phyloP scores from a whole-genome alignment of 2,113 vertebrate genomes.

The Bothrops jararaca region DNA sequence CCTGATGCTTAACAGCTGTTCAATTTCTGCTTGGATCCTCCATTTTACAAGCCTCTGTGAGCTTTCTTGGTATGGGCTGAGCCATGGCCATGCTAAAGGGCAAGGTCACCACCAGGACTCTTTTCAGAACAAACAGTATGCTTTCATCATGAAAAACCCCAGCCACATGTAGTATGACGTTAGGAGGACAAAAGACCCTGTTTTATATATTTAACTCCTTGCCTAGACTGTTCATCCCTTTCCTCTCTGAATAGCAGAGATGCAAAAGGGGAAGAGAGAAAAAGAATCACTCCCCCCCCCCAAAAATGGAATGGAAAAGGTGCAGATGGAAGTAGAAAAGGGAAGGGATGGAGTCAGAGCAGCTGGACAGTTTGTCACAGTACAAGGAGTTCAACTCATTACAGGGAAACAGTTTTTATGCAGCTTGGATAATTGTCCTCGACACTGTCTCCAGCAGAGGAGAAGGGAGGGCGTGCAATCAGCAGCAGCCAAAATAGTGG shows the following conservation, averaged over 20 bases:
- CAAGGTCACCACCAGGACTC: background rate
- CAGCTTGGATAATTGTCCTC: conserved; percentile 20
- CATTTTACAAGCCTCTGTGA: background rate
- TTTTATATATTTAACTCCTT: conserved; percentile 21
- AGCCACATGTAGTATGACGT: too few relatives aligned
- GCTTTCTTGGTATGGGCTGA: background rate
- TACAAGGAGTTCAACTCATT: conserved; percentile 5
- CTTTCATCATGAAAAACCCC: background rate
- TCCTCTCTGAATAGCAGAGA: background rate
- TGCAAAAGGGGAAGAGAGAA: background rate
- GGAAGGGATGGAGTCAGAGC: conserved; percentile 14
- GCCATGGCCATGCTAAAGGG: background rate
- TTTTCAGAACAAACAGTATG: background rate
- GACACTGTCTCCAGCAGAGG: background rate
- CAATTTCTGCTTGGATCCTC: background rate
- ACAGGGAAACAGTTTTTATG: conserved; percentile 43
- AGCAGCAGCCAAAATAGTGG: background rate
- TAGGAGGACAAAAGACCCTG: background rate
- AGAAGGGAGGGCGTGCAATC: conserved; percentile 8
- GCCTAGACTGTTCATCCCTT: background rate
- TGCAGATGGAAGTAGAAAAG: conserved; percentile 24
- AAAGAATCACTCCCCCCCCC: background rate
- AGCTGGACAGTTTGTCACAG: conserved; percentile 37
- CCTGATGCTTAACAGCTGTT: background rate
- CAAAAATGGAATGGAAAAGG: conserved; percentile 19